Percentiles rank a stretch among this genome's conserved stretches.
These are phyloP conservation scores for Cyprinella venusta DNA, from an alignment of 2,797 vertebrate species.

Conservation along the genomic window DNA sequence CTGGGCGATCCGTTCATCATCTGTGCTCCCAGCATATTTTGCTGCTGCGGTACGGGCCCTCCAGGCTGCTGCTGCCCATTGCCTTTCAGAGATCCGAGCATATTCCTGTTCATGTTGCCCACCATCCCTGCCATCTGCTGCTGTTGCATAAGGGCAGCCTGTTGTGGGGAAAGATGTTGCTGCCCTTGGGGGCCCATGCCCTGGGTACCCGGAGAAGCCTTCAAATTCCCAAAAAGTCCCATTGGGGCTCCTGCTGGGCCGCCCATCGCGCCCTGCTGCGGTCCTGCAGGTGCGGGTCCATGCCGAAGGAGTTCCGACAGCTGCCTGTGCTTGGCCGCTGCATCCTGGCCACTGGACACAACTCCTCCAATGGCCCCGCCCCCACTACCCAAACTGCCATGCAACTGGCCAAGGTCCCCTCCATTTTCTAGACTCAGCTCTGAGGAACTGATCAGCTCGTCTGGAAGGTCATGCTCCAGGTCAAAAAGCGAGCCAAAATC, in stretches of 20 bases:
- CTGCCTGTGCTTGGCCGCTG: conserved; percentile 98
- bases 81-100: conserved; percentile 88
- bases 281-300: conserved; percentile 70
- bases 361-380: conserved; percentile 70
- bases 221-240: conserved; percentile 91
- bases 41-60: conserved; percentile 64
- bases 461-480: conserved; percentile 96
- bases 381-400: conserved; percentile 84
- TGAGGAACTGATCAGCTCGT: conserved; percentile 94
- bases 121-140: conserved; percentile 85
- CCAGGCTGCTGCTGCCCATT: conserved; percentile 76
- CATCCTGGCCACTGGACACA: conserved; percentile 83
- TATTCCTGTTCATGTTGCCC: conserved; percentile 87
- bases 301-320: conserved; percentile 93
- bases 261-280: conserved; percentile 77
- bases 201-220: conserved; percentile 88
- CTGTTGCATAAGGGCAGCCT: conserved; percentile 80
- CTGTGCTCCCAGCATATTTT: conserved; percentile 92
- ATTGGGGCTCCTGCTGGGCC: conserved; percentile 73
- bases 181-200: conserved; percentile 81
- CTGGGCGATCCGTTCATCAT: conserved; percentile 97
- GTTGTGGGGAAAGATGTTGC: conserved; percentile 80
- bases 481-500: conserved; percentile 97
- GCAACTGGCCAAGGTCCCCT: conserved; percentile 91
- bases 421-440: conserved; percentile 92